Conservation (phyloP, 2,797 vertebrate genomes). For the Spinus olivaceus region DNA sequence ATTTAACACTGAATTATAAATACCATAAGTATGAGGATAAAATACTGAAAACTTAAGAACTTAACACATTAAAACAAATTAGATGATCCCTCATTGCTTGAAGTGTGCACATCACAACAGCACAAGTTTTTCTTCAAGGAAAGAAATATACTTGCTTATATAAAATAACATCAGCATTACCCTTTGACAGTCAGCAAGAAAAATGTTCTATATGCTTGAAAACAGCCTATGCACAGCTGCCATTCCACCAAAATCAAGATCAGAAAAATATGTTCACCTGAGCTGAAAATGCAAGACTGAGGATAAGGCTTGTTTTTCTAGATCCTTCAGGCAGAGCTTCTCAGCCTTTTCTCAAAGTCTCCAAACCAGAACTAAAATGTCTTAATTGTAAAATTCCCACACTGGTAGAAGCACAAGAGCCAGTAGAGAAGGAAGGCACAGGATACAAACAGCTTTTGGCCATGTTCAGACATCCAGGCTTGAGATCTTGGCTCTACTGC, state of each 20-base stretch:
- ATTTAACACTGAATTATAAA: background rate
- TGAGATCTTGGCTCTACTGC: background rate
- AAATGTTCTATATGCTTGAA: background rate
- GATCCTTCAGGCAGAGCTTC: background rate
- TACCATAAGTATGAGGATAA: background rate
- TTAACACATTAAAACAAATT: background rate
- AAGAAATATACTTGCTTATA: background rate
- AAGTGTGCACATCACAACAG: background rate
- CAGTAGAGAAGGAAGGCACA: background rate
- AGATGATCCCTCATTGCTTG: background rate
- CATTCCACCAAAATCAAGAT: background rate
- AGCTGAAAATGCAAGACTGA: background rate
- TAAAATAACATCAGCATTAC: background rate
- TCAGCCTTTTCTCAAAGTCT: background rate
- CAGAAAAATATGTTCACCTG: background rate
- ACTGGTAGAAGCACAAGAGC: background rate
- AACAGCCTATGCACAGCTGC: background rate
- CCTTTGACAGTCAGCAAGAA: background rate
- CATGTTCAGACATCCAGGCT: background rate
- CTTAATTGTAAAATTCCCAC: background rate
- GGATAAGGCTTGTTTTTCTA: background rate
- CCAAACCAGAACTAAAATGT: background rate
- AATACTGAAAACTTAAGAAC: background rate
- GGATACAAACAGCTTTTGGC: background rate
- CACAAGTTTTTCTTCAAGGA: background rate